phyloP scores from a whole-genome alignment of 2,797 vertebrate genomes.

The Anguilla pacifica region DNA sequence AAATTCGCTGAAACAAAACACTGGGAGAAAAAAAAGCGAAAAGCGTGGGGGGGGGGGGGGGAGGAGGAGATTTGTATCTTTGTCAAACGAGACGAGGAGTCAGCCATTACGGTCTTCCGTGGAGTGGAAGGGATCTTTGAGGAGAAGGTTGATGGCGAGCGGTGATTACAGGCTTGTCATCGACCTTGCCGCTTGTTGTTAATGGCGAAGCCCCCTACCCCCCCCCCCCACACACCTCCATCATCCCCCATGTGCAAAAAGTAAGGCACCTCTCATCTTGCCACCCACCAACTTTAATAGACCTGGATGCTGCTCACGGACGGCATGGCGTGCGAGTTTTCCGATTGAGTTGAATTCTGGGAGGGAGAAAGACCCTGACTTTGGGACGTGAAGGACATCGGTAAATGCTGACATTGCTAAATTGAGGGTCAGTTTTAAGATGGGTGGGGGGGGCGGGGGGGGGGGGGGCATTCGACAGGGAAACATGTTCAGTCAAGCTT shows the following conservation, averaged over 20 bases:
- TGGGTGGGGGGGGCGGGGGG: neutral
- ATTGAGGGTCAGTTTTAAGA: neutral
- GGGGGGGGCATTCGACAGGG: neutral
- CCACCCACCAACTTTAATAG: neutral
- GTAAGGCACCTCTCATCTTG: neutral
- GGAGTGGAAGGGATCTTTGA: constrained; percentile 39
- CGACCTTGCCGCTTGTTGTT: neutral
- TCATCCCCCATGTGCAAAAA: neutral
- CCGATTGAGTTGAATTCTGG: neutral
- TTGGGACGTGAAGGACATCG: neutral
- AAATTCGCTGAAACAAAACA: constrained; percentile 75
- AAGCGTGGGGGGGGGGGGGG: neutral
- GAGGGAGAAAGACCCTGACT: neutral
- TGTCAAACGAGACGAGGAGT: constrained; percentile 63
- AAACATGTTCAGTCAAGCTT: neutral
- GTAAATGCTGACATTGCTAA: neutral
- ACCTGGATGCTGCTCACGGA: neutral
- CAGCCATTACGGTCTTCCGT: constrained; percentile 79
- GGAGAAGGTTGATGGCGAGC: neutral
- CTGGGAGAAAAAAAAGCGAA: constrained; percentile 50
- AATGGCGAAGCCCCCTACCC: neutral
- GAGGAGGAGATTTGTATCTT: neutral
- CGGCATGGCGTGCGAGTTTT: neutral
- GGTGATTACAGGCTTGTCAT: neutral
- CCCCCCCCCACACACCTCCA: no score